Base-by-base conservation (phyloP, 1,140 invertebrate genomes). In the Ditylenchus dipsaci region DNA sequence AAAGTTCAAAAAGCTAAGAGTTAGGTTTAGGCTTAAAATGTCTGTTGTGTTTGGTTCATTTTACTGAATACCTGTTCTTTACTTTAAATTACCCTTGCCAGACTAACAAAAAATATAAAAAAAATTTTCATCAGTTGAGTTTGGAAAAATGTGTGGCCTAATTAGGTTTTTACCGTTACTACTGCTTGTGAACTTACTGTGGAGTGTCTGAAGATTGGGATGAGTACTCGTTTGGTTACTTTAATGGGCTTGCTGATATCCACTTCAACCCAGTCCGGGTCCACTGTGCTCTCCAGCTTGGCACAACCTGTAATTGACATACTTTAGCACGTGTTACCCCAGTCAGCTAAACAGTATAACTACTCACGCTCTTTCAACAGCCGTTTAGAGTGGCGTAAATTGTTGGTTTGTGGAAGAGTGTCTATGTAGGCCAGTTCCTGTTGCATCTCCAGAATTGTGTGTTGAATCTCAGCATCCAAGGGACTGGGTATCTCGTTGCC, bases 391-490 rank as follows among this genome's bases (percentile, higher is more conserved):
- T 68, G 57, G 11, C 11, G 23, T 26, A 68, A 21, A 30, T 63
- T 30, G 15, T 27, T 29, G 27, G 11, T 53, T 13, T 47, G 17
- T 17, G 67, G 33, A 1, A 68, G 30, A 9, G 67, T 61, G 38
- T 68, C 57, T 15, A 68, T 65, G 21, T 45, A 68, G 38, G 56
- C 57, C 42, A 59, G 45, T 33, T 68, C 67, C 23, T 68, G 67
- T 17, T 59, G 29, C 67, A 68, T 61, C 42, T 68, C 67, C 29
- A 68, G 29, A 29, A 65, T 26, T 17, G 29, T 42, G 47, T 26
- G 17, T 60, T 68, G 29, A 11, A 68, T 53, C 15, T 53, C 49
- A 5, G 49, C 49, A 53, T 53, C 49, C 23, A 53, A 15, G 3
- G 49, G 49, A 19, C n/a, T 21, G 23, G 49, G 49, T 21, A 53